These are phyloP conservation scores for Peromyscus eremicus DNA, from an alignment of 2,797 vertebrate genomes.

Conservation along the genomic window DNA sequence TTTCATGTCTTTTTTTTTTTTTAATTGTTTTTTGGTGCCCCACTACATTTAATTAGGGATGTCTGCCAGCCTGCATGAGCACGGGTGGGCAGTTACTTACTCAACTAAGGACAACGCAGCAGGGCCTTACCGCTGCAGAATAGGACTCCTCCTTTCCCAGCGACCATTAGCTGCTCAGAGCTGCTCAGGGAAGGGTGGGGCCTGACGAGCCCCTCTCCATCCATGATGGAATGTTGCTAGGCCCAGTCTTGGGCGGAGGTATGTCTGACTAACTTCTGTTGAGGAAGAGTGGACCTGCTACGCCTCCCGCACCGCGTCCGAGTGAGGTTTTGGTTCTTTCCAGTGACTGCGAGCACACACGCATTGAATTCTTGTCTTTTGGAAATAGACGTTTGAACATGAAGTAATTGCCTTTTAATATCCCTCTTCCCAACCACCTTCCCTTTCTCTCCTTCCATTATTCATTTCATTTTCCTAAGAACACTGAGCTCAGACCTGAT, in stretches of 20 bases:
- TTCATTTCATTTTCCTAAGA: slow-evolving; percentile 41
- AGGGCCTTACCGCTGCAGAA: neutral
- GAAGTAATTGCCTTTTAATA: neutral
- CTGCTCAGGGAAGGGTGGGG: neutral
- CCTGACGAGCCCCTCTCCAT: no score
- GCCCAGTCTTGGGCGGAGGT: neutral
- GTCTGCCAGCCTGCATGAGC: neutral
- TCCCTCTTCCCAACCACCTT: neutral
- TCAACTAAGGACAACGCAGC: neutral
- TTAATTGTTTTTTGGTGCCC: neutral
- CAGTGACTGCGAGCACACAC: neutral
- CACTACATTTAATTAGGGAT: neutral
- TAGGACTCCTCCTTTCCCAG: neutral
- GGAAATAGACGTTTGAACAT: slow-evolving; percentile 30
- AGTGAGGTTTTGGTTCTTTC: slow-evolving; percentile 39
- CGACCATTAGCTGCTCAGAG: neutral
- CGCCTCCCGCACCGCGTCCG: neutral
- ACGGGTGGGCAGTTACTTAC: neutral
- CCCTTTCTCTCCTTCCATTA: neutral
- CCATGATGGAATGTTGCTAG: neutral
- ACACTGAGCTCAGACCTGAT: neutral
- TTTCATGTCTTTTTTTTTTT: neutral
- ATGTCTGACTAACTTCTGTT: neutral
- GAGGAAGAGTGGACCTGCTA: neutral
- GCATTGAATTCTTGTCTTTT: neutral